Evolutionary conservation across 2,797 vertebrate species (phyloP).

Genomic region (Molothrus aeneus): DNA sequence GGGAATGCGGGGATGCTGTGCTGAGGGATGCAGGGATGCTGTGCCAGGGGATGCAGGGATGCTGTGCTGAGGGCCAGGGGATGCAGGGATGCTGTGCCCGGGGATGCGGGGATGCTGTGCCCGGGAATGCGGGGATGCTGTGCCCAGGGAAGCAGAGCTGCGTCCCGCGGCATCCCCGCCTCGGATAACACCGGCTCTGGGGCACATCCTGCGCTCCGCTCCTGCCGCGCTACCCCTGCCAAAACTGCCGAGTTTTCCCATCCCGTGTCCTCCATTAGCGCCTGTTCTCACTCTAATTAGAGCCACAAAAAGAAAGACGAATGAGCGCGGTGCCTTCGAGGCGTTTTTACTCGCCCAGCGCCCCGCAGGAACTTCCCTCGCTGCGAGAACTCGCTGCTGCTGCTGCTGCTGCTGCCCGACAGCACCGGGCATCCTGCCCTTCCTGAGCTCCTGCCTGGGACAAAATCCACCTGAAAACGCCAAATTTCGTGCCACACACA

Average conservation of each 20-base stretch:
- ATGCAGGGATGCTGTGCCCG: too few species aligned
- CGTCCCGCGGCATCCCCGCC: neutral
- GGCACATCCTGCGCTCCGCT: neutral
- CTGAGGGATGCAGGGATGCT: neutral
- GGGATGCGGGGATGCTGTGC: too few species aligned
- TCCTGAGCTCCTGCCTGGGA: fast-evolving
- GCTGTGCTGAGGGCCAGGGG: neutral
- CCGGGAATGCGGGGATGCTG: neutral
- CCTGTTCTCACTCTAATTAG: constrained; percentile 36
- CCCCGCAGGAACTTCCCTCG: neutral
- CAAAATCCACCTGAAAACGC: neutral
- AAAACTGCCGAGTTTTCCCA: neutral
- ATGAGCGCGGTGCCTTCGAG: neutral
- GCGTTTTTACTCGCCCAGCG: constrained; percentile 1
- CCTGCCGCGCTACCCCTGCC: neutral
- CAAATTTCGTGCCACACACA: fast-evolving
- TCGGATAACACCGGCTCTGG: neutral
- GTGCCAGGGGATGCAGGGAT: neutral
- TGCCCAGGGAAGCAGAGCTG: neutral
- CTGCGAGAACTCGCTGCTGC: neutral
- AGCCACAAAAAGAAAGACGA: constrained; percentile 27
- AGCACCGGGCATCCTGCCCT: neutral
- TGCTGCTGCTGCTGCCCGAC: neutral
- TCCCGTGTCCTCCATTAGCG: neutral
- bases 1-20: neutral